phyloP scores from a whole-genome alignment of 1,140 invertebrate species.

The Pectinophora gossypiella region DNA sequence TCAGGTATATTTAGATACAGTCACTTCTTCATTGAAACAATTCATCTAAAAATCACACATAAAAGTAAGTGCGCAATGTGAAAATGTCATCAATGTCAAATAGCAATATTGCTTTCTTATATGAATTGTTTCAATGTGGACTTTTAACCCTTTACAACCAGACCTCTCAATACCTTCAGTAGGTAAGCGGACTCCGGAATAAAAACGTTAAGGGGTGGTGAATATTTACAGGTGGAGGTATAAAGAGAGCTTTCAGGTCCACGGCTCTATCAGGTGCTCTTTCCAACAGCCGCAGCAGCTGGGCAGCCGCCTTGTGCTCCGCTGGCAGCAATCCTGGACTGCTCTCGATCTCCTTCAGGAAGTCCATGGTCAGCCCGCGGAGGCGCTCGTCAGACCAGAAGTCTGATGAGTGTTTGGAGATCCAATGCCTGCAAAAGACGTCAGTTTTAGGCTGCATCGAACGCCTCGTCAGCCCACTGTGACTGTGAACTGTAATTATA shows the following conservation, averaged over 20 bases:
- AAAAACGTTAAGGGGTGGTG: no score
- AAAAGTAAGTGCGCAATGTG: no score
- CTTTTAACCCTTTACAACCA: neutral
- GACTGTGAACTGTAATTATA: no score
- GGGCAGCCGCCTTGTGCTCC: constrained; percentile 91
- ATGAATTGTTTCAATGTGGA: no score
- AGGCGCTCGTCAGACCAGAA: constrained; percentile 89
- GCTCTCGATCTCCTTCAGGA: constrained; percentile 92
- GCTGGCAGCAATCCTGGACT: constrained; percentile 91
- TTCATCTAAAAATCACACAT: no score
- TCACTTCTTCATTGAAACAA: no score
- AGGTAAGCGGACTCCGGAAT: no score
- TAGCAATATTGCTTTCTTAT: no score
- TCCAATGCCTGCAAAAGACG: constrained; percentile 76
- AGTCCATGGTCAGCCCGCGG: constrained; percentile 87
- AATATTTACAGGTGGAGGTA: constrained; percentile 82
- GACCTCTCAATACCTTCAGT: neutral
- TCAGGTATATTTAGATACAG: no score
- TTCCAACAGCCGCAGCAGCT: constrained; percentile 87
- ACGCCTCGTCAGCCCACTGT: no score
- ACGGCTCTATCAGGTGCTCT: constrained; percentile 75
- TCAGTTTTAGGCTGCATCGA: no score
- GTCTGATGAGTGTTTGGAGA: constrained; percentile 85
- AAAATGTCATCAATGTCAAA: no score
- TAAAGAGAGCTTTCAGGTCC: constrained; percentile 84